Percentiles rank a stretch among this genome's conserved stretches.
These are phyloP conservation scores for Pseudochromis fuscus DNA, from an alignment of 2,797 vertebrate species.

Conservation along the genomic window DNA sequence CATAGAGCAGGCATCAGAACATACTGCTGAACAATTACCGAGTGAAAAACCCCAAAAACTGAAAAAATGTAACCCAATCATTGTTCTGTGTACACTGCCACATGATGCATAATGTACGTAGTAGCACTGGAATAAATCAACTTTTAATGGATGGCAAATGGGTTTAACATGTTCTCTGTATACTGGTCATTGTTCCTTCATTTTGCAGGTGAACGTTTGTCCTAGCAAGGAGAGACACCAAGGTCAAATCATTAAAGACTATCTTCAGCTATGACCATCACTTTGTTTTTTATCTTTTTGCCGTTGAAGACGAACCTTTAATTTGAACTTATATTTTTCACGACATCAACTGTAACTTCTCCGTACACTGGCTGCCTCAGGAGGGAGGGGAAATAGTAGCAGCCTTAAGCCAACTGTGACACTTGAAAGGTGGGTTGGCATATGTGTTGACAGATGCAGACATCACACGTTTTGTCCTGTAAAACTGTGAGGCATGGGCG, in stretches of 20 bases:
- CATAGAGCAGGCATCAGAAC: conserved; percentile 74
- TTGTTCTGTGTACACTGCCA: conserved; percentile 86
- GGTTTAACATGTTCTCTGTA: conserved; percentile 79
- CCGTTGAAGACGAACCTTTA: background rate
- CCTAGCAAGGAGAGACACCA: conserved; percentile 77
- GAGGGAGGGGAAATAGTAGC: conserved; percentile 8
- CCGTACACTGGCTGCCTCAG: background rate
- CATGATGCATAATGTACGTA: conserved; percentile 82
- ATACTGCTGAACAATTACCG: conserved; percentile 66
- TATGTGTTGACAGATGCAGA: conserved; percentile 42
- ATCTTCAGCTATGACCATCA: conserved; percentile 72
- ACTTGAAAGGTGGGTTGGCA: conserved; percentile 41
- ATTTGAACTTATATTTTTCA: conserved; percentile 7
- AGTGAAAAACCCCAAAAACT: conserved; percentile 58
- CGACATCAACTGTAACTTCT: conserved; percentile 4
- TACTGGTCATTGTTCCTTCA: conserved; percentile 73
- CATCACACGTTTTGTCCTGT: conserved; percentile 40
- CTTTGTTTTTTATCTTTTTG: conserved; percentile 37
- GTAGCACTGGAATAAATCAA: conserved; percentile 83
- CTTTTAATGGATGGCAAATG: conserved; percentile 80
- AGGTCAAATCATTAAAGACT: conserved; percentile 80
- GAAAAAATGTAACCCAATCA: conserved; percentile 75
- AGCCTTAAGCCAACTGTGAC: conserved; percentile 26
- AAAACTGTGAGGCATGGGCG: conserved; percentile 44
- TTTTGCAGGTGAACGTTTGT: conserved; percentile 81